Percentiles rank a stretch among this genome's conserved stretches.
Conservation (phyloP, 2,888 invertebrate species). For the Epirrita christyi region DNA sequence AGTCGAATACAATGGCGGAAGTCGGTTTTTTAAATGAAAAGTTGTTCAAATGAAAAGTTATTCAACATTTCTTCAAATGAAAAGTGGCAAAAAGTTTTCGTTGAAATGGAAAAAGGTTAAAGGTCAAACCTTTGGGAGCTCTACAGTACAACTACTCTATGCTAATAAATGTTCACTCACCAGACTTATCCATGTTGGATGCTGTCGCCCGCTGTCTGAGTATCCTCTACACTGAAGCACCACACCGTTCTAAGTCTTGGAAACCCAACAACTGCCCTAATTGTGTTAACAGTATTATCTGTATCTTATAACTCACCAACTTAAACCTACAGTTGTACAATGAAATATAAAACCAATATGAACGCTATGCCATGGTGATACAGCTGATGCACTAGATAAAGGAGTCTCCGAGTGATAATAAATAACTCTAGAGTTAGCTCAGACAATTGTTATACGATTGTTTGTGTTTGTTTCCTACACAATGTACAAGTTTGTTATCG, state of each 20-base stretch:
- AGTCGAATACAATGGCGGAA: too few relatives aligned
- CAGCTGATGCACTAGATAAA: neutral
- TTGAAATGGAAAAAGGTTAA: too few relatives aligned
- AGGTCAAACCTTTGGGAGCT: too few relatives aligned
- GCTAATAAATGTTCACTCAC: slow-evolving; percentile 1
- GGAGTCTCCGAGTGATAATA: slow-evolving; percentile 12
- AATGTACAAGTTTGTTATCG: too few relatives aligned
- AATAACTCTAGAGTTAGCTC: slow-evolving; percentile 26
- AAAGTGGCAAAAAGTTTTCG: too few relatives aligned
- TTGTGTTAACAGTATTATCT: slow-evolving; percentile 40
- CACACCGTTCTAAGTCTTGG: slow-evolving; percentile 22
- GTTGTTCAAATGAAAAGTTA: too few relatives aligned
- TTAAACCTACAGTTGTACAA: slow-evolving; percentile 4
- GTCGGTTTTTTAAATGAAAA: too few relatives aligned
- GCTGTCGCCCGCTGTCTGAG: neutral
- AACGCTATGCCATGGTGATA: slow-evolving; percentile 14
- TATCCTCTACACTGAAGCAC: slow-evolving; percentile 13
- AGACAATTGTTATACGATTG: slow-evolving; percentile 27
- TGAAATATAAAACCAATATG: slow-evolving; percentile 4
- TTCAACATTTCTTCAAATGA: too few relatives aligned
- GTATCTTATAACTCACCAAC: slow-evolving; percentile 23
- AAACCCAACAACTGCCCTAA: slow-evolving; percentile 35
- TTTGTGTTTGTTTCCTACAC: slow-evolving; percentile 10
- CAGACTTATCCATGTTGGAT: slow-evolving; percentile 13
- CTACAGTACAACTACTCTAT: too few relatives aligned